Percentiles rank a stretch among this genome's conserved stretches.
These are phyloP conservation scores for crab-eating macaque (Macaca fascicularis) DNA, from an alignment of 2,113 vertebrate species.

Conservation along the genomic window DNA sequence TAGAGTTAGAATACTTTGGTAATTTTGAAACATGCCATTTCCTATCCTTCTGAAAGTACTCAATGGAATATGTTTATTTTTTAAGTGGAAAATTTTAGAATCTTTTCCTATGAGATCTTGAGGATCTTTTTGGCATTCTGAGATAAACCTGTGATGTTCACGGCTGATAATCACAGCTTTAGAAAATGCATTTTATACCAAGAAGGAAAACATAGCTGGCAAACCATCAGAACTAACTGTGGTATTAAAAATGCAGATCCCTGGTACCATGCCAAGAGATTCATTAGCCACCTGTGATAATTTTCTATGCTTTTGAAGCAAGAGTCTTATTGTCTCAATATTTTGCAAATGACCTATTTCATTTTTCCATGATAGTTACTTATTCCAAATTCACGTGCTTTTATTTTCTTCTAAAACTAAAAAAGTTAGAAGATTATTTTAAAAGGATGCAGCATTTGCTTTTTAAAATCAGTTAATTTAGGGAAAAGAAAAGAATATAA, in stretches of 20 bases:
- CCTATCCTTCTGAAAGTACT: background rate
- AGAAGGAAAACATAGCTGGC: background rate
- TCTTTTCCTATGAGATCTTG: conserved; percentile 9
- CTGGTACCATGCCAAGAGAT: background rate
- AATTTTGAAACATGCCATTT: background rate
- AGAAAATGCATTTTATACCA: background rate
- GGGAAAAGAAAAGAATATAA: background rate
- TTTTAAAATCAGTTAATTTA: conserved; percentile 31
- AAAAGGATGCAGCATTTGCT: background rate
- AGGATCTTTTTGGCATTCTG: background rate
- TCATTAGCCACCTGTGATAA: background rate
- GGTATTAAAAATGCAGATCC: background rate
- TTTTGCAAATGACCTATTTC: background rate
- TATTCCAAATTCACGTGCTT: background rate
- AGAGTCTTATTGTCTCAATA: background rate
- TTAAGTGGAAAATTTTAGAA: background rate
- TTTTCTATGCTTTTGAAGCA: background rate
- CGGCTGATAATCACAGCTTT: background rate
- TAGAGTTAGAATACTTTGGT: background rate
- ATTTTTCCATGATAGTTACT: background rate
- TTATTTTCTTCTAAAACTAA: conserved; percentile 40
- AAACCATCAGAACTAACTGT: background rate
- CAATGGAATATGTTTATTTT: background rate
- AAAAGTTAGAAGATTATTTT: conserved; percentile 27
- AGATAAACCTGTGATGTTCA: background rate